Base-by-base conservation (phyloP, 2,888 invertebrate genomes). In the Onthophagus sagittarius region DNA sequence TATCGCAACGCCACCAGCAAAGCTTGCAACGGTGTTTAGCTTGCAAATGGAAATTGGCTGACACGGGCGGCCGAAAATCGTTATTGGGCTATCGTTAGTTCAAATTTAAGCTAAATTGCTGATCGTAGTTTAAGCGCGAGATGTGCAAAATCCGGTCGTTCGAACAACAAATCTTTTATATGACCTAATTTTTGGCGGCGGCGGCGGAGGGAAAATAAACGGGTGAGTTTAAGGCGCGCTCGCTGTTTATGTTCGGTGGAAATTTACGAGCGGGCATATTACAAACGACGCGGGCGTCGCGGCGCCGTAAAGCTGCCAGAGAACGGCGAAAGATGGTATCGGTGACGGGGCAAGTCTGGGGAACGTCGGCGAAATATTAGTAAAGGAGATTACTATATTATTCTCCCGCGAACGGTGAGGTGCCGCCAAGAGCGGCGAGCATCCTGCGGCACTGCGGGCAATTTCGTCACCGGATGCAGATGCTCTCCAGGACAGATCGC, bases 391-490 rank as follows among this genome's bases (percentile, higher is more conserved):
- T 67, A 67, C 67, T 67, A 67, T 32, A 67, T 67, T 67, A 67
- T 67, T 67, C 67, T 67, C 67, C 0, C 67, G 63, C 63, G 67
- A 13, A 32, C 67, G 67, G 67, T 67, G 31, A 67, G 67, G n/a
- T 23, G 67, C 15, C 67, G 64, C 15, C 64, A 14, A 15, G 67
- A 15, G 23, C 67, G 31, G 67, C 67, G n/a, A 7, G 67, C 67
- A 15, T 67, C 67, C 67, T 67, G 67, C 67, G 67, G 67, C 67
- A 67, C 67, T 67, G 67, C 67, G 67, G 67, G 67, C 67, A 67
- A 67, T 67, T 67, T 67, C 32, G 67, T 32, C 67, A 32, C 31
- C 67, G 67, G 67, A 67, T 67, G 67, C 67, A 67, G 67, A 67
- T 67, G 67, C 67, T 67, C 67, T 32, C 67, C 31, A 23, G 67